These are phyloP conservation scores for Pseudochirops corinnae DNA, from an alignment of 2,797 vertebrate species.

Conservation along the genomic window DNA sequence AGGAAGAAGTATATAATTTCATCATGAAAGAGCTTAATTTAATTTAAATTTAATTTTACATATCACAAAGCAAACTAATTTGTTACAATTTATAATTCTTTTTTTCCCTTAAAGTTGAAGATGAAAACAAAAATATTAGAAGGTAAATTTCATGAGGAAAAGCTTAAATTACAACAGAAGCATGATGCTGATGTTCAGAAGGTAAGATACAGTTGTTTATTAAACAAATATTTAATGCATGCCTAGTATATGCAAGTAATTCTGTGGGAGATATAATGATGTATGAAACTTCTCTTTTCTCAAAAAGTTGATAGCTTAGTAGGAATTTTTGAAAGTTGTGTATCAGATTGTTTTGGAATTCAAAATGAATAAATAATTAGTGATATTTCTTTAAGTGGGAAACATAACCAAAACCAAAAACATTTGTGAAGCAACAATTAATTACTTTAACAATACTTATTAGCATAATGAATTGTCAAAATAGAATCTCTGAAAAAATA, in stretches of 20 bases:
- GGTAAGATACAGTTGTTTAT: constrained; percentile 82
- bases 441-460: not conserved
- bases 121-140: constrained; percentile 93
- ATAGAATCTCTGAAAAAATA: not conserved
- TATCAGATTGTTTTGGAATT: not conserved
- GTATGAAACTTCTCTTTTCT: not conserved
- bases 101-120: constrained; percentile 87
- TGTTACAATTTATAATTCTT: constrained; percentile 58
- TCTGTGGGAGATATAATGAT: not conserved
- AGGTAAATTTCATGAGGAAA: constrained; percentile 95
- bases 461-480: not conserved
- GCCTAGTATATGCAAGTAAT: not conserved
- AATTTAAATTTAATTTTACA: constrained; percentile 47
- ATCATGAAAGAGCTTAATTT: constrained; percentile 37
- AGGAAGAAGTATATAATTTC: constrained; percentile 5
- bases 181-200: constrained; percentile 95
- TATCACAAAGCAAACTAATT: constrained; percentile 45
- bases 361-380: not conserved
- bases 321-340: not conserved
- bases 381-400: not conserved
- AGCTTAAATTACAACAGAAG: constrained; percentile 93
- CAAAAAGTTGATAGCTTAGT: not conserved
- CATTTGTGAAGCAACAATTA: not conserved
- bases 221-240: not conserved
- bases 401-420: not conserved